Base-by-base conservation (phyloP, 2,888 invertebrate genomes). In the Volucella zonaria region DNA sequence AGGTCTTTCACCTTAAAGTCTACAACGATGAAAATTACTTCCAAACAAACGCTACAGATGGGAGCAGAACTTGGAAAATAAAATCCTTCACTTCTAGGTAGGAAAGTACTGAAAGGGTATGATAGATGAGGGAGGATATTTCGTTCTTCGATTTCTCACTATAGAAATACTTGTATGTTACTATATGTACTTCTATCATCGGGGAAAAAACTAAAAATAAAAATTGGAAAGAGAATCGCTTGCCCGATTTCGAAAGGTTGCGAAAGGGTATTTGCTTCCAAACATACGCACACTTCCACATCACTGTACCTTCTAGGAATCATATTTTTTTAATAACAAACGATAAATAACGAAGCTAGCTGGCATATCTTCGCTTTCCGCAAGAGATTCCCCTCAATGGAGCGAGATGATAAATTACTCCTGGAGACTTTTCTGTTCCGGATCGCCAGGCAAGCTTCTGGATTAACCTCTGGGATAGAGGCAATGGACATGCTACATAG, bases 321-420 rank as follows among this genome's bases (percentile, higher is more conserved):
- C 64, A 76, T 61, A 77, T 87, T 78, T 88, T 88, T 87, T 87
- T 89, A 89, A 90, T 89, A 90, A 90, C 89, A 89, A 89, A 90
- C 89, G 90, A 90, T 89, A 90, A 89, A 89, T 90, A 90, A 89
- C 89, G 89, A 75, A 80, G 83, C 80, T 83, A 80, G 80, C 80
- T 83, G 79, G 79, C 83, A 83, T 80, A 83, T 83, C 83, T 83
- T 83, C 66, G 83, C 83, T 80, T 83, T 83, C 83, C 83, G 80
- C 83, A 83, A 80, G 75, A 80, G 83, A 83, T 80, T 83, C 80
- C 80, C 80, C 80, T 80, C 75, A 70, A 83, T 67, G 83, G 80
- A 83, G 70, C 80, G 49, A 76, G 51, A 83, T 83, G 83, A 83
- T 83, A 83, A 80, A 83, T 83, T 80, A 76, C 80, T 83, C 75